These are phyloP conservation scores for Resseliella maxima DNA, from an alignment of 2,888 invertebrate genomes.

Conservation along the genomic window DNA sequence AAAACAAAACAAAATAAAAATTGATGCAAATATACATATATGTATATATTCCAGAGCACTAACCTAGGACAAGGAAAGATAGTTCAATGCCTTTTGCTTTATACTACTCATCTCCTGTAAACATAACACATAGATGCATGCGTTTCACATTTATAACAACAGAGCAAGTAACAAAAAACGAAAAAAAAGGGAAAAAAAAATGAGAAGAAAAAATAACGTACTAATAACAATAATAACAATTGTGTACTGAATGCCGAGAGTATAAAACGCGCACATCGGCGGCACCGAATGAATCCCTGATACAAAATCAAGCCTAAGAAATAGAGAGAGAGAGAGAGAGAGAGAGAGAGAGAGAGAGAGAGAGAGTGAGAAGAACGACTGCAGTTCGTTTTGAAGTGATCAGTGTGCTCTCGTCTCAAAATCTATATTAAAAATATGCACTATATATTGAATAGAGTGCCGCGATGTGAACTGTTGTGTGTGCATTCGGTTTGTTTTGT, in stretches of 20 bases:
- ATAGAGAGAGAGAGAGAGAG: not conserved
- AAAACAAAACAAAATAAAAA: not conserved
- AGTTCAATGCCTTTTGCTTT: constrained; percentile 59
- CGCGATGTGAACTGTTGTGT: not conserved
- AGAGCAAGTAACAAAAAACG: not conserved
- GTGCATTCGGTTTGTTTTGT: not conserved
- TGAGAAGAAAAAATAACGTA: not conserved
- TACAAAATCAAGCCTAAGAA: not conserved
- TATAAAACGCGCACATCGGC: not conserved
- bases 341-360: not conserved
- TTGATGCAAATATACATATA: constrained; percentile 45
- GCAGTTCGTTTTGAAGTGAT: not conserved
- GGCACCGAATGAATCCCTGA: not conserved
- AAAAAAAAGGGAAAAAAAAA: not conserved
- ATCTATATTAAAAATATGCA: constrained; percentile 53
- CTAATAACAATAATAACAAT: constrained; percentile 50
- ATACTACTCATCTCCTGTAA: constrained; percentile 49
- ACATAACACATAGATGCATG: constrained; percentile 53
- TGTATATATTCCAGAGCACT: constrained; percentile 59
- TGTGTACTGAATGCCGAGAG: not conserved
- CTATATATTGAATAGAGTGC: constrained; percentile 38
- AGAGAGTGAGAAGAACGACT: not conserved
- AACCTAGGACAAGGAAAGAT: constrained; percentile 59
- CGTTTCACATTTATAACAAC: constrained; percentile 45
- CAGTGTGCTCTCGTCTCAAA: no score